A percentile compares a stretch with the other conserved stretches of the same genome.
Evolutionary conservation across 2,888 invertebrate species (phyloP).

Genomic region (Aricia artaxerxes): DNA sequence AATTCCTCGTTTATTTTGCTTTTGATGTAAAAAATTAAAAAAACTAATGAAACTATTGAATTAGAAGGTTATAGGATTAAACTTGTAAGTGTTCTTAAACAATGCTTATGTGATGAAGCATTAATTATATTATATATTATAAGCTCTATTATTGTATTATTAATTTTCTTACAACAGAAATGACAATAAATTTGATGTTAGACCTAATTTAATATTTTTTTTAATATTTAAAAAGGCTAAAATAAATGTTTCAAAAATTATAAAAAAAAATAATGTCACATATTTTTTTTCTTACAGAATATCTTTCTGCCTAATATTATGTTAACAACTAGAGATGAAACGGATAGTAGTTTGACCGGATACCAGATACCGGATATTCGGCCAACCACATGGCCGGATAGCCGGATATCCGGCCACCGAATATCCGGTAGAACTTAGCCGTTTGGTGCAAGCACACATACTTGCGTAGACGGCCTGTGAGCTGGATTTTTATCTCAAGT

Average conservation of each 20-base stretch:
- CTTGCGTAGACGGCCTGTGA: too few relatives aligned
- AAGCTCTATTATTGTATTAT: not conserved
- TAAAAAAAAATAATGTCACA: not conserved
- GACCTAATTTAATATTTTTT: too few relatives aligned
- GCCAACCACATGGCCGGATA: too few relatives aligned
- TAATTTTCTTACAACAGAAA: not conserved
- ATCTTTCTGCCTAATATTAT: not conserved
- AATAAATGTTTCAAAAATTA: not conserved
- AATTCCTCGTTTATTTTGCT: not conserved
- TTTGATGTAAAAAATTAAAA: not conserved
- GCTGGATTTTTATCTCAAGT: too few relatives aligned
- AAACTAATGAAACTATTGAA: not conserved
- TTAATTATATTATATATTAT: not conserved
- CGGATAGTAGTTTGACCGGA: too few relatives aligned
- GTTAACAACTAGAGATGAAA: not conserved
- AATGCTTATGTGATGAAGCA: slow-evolving; percentile 15
- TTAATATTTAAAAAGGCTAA: too few relatives aligned
- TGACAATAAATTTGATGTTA: too few relatives aligned
- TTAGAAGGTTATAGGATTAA: not conserved
- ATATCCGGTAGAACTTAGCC: too few relatives aligned
- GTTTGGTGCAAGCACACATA: too few relatives aligned
- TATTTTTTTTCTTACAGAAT: not conserved
- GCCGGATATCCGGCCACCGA: too few relatives aligned
- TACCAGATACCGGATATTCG: too few relatives aligned
- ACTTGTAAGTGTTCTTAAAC: slow-evolving; percentile 21